phyloP scores from a whole-genome alignment of 1,140 invertebrate genomes.

The Hycleus cichorii region DNA sequence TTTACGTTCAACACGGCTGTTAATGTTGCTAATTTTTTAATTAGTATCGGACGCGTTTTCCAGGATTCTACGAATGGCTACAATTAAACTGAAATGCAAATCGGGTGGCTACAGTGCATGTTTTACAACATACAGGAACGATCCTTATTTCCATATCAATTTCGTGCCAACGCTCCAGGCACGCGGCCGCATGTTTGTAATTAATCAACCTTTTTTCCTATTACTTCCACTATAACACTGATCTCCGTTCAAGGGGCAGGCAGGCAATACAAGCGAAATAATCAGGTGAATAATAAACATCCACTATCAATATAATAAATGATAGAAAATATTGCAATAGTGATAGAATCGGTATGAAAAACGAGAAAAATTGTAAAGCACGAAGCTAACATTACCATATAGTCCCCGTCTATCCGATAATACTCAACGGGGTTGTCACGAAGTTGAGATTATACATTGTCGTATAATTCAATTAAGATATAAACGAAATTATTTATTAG shows the following conservation, averaged over 20 bases:
- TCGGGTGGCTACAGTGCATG: slow-evolving; percentile 10
- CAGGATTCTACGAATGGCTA: slow-evolving; percentile 10
- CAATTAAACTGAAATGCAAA: slow-evolving; percentile 15
- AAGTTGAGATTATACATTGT: not conserved
- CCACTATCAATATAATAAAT: no score
- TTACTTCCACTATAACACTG: no score
- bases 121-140: slow-evolving; percentile 10
- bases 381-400: no score
- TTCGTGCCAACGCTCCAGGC: slow-evolving; percentile 11
- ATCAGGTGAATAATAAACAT: no score
- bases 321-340: no score
- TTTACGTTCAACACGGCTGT: no score
- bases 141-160: slow-evolving; percentile 15
- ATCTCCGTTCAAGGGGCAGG: no score
- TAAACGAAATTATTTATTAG: no score
- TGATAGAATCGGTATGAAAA: slow-evolving; percentile 6
- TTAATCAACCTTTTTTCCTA: slow-evolving; percentile 10
- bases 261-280: no score
- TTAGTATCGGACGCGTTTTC: slow-evolving; percentile 4
- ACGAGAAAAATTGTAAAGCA: no score
- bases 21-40: slow-evolving; percentile 8
- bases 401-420: no score
- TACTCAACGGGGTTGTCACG: not conserved
- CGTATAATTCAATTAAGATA: no score
- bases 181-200: slow-evolving; percentile 8